These are phyloP conservation scores for Antheraea yamamai DNA, from an alignment of 2,888 invertebrate genomes.

Conservation along the genomic window DNA sequence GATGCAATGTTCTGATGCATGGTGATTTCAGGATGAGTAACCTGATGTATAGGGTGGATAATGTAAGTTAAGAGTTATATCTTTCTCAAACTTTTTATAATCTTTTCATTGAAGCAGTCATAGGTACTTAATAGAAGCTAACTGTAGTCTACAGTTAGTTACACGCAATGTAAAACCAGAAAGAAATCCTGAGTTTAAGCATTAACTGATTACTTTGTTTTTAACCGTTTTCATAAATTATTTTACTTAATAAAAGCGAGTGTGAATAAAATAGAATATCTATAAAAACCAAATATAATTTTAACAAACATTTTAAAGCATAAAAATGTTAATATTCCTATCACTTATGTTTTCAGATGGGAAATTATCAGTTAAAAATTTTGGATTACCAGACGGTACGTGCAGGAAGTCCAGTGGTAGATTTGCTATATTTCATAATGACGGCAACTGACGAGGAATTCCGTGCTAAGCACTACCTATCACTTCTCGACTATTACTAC, in stretches of 20 bases:
- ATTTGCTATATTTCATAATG: slow-evolving; percentile 45
- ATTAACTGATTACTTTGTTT: too few species aligned
- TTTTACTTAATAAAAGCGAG: too few species aligned
- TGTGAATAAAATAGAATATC: too few species aligned
- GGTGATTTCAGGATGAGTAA: slow-evolving; percentile 18
- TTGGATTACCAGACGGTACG: slow-evolving; percentile 43
- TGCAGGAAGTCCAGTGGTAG: slow-evolving; percentile 30
- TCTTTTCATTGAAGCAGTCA: too few species aligned
- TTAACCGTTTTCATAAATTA: too few species aligned
- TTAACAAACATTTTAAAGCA: too few species aligned
- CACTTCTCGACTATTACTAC: slow-evolving; percentile 43
- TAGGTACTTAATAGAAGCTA: too few species aligned
- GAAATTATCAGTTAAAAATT: slow-evolving; percentile 31
- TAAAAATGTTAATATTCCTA: neutral
- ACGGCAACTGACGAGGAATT: slow-evolving; percentile 44
- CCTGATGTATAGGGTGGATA: slow-evolving; percentile 15
- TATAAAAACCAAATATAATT: too few species aligned
- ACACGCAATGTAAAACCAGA: too few species aligned
- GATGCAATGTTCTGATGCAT: neutral
- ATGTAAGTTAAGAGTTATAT: slow-evolving; percentile 9
- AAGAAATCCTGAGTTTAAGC: too few species aligned
- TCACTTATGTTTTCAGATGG: slow-evolving; percentile 33
- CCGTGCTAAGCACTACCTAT: slow-evolving; percentile 33
- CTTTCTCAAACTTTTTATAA: neutral
- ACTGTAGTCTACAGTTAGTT: too few species aligned